phyloP scores from a whole-genome alignment of 2,888 invertebrate species.

The Ectemnius lituratus region DNA sequence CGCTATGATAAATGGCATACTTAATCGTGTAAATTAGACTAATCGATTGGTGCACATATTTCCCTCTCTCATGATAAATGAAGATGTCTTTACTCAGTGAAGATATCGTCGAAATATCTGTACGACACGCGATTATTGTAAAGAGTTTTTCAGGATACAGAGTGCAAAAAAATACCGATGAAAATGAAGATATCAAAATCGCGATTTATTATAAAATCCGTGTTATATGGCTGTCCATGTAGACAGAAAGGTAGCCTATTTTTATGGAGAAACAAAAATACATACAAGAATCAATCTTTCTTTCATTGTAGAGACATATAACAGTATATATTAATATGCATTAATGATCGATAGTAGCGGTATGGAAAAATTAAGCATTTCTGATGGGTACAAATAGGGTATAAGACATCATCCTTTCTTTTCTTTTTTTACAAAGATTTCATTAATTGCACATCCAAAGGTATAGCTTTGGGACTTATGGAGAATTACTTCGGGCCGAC shows the following conservation, averaged over 20 bases:
- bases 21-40: constrained; percentile 21
- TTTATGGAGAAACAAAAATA: constrained; percentile 44
- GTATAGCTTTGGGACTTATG: too few relatives aligned
- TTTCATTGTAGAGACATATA: constrained; percentile 44
- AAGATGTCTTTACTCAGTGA: constrained; percentile 4
- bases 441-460: too few relatives aligned
- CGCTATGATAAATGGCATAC: constrained; percentile 19
- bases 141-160: constrained; percentile 16
- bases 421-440: constrained; percentile 22
- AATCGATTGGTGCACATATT: constrained; percentile 5
- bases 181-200: constrained; percentile 29
- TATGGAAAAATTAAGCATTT: constrained; percentile 67
- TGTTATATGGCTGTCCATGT: constrained; percentile 31
- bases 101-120: constrained; percentile 13
- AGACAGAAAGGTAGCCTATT: constrained; percentile 48
- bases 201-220: constrained; percentile 25
- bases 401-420: constrained; percentile 63
- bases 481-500: too few relatives aligned
- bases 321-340: constrained; percentile 51
- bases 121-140: constrained; percentile 10
- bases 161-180: constrained; percentile 3
- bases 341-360: constrained; percentile 55
- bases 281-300: constrained; percentile 35
- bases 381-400: constrained; percentile 77
- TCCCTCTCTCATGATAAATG: constrained; percentile 7